Evolutionary conservation across 2,797 vertebrate species (phyloP).

Genomic region (Euthynnus affinis): DNA sequence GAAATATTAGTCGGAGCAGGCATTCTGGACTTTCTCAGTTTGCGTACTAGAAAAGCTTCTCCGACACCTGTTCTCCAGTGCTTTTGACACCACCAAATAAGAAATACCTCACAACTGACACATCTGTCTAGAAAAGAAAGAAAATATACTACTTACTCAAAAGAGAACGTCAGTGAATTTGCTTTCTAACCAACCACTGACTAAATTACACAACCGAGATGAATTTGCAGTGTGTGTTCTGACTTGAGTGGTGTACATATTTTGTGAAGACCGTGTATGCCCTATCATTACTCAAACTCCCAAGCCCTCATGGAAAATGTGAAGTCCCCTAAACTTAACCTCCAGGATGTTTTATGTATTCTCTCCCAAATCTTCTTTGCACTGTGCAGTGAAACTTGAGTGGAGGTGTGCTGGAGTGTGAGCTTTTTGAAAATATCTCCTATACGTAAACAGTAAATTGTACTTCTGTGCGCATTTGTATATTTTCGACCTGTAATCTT

Average conservation of each 20-base stretch:
- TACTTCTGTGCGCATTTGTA: neutral
- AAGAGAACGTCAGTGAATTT: constrained; percentile 58
- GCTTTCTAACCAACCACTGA: constrained; percentile 31
- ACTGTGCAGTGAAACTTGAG: constrained; percentile 33
- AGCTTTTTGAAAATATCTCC: constrained; percentile 38
- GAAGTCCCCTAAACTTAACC: constrained; percentile 65
- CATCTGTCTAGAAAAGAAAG: constrained; percentile 32
- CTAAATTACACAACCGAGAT: constrained; percentile 47
- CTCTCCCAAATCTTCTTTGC: constrained; percentile 67
- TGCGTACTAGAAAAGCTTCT: constrained; percentile 9
- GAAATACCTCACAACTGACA: constrained; percentile 46
- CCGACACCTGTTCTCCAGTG: constrained; percentile 65
- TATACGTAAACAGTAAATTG: constrained; percentile 16
- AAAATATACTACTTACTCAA: constrained; percentile 42
- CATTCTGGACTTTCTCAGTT: constrained; percentile 71
- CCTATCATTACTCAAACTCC: constrained; percentile 60
- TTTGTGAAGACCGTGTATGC: constrained; percentile 35
- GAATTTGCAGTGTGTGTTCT: constrained; percentile 41
- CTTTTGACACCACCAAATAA: constrained; percentile 55
- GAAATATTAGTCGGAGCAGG: constrained; percentile 66
- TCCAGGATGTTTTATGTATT: constrained; percentile 70
- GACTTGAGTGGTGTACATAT: constrained; percentile 50
- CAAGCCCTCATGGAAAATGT: constrained; percentile 61
- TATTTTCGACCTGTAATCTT: constrained; percentile 12
- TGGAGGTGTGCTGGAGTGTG: constrained; percentile 30